These are phyloP conservation scores for Crocidura indochinensis DNA, from an alignment of 2,797 vertebrate species.

Conservation along the genomic window DNA sequence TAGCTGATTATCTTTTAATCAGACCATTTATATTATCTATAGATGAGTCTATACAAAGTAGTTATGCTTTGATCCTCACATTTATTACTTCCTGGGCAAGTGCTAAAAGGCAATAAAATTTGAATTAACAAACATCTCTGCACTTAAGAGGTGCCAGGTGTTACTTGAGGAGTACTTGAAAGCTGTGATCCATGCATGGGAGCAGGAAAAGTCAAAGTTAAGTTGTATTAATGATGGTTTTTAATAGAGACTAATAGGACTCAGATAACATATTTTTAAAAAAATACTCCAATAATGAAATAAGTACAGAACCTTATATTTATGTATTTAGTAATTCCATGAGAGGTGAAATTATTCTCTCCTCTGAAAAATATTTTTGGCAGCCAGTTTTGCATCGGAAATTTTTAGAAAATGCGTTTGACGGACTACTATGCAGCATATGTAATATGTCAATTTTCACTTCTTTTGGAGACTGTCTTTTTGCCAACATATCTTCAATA, in stretches of 20 bases:
- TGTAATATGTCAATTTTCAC: constrained; percentile 45
- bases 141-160: constrained; percentile 29
- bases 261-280: constrained; percentile 4
- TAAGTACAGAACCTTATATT: neutral
- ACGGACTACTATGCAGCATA: neutral
- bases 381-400: constrained; percentile 31
- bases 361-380: constrained; percentile 58
- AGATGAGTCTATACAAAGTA: constrained; percentile 63
- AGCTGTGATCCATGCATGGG: neutral
- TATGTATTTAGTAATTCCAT: constrained; percentile 36
- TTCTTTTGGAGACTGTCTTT: constrained; percentile 26
- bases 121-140: constrained; percentile 44
- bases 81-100: constrained; percentile 65
- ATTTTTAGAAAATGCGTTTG: constrained; percentile 51
- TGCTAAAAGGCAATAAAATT: constrained; percentile 52
- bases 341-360: constrained; percentile 47
- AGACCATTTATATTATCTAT: constrained; percentile 61
- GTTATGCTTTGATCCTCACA: constrained; percentile 63
- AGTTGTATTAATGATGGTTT: constrained; percentile 40
- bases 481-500: constrained; percentile 15
- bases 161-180: neutral
- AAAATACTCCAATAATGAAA: constrained; percentile 35
- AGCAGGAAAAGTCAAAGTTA: constrained; percentile 36
- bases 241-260: constrained; percentile 5
- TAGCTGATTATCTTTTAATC: constrained; percentile 70